Evolutionary conservation across 2,113 vertebrate genomes (phyloP).

Genomic region (Cephalopterus ornatus): DNA sequence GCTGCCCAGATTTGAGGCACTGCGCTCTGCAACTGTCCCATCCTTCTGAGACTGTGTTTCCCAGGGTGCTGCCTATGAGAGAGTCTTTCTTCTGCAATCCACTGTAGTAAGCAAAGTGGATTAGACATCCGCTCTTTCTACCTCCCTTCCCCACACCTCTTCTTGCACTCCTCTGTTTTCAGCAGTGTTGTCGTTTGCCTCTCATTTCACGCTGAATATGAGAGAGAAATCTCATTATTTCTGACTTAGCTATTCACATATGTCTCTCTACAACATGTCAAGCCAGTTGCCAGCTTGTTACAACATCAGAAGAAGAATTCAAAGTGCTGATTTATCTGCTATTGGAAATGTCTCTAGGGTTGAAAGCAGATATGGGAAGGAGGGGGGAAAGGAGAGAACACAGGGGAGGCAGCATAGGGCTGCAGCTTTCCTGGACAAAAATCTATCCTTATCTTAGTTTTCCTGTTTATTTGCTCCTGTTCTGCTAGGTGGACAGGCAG

Average conservation of each 20-base stretch:
- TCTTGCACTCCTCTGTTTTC: background rate
- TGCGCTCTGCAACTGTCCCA: background rate
- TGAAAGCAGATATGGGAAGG: background rate
- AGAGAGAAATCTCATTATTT: constrained; percentile 73
- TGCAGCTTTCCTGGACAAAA: background rate
- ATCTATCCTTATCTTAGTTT: background rate
- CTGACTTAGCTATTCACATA: constrained; percentile 58
- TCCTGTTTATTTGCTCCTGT: constrained; percentile 20
- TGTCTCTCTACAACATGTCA: constrained; percentile 56
- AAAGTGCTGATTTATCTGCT: constrained; percentile 61
- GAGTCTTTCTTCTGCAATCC: constrained; percentile 5
- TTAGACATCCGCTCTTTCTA: background rate
- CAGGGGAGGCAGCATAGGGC: background rate
- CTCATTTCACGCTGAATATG: constrained; percentile 59
- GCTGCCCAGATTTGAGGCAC: background rate
- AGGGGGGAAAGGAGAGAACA: background rate
- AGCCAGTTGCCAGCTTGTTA: constrained; percentile 65
- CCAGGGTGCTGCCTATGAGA: background rate
- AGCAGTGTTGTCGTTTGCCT: background rate
- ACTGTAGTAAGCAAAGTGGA: background rate
- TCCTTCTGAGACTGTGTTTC: background rate
- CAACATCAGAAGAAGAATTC: constrained; percentile 60
- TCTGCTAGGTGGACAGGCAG: background rate
- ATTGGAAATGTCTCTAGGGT: constrained; percentile 44
- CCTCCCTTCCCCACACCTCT: background rate